Conservation (phyloP, 2,888 invertebrate species). For the Drosophila pseudotalamancana region DNA sequence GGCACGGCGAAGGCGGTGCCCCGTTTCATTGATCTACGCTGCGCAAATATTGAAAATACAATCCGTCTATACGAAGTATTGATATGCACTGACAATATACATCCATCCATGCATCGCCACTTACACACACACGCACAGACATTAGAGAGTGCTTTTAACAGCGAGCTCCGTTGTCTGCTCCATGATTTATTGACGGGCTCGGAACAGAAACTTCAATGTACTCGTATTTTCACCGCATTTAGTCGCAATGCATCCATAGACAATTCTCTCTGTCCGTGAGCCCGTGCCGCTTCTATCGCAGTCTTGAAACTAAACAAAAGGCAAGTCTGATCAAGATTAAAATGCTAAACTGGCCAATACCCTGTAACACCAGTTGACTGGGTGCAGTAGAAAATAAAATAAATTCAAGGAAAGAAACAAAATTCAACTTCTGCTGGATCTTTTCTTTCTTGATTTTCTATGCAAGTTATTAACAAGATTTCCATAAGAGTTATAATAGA, state of each 20-base stretch:
- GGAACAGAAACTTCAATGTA: conserved; percentile 52
- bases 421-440: neutral
- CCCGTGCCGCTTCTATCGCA: neutral
- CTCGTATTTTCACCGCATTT: conserved; percentile 60
- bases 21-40: conserved; percentile 56
- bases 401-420: neutral
- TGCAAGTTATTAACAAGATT: no score
- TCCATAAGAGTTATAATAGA: no score
- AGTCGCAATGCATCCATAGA: conserved; percentile 52
- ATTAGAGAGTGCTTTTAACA: conserved; percentile 68
- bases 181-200: conserved; percentile 74
- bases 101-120: conserved; percentile 10
- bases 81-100: conserved; percentile 66
- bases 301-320: conserved; percentile 11
- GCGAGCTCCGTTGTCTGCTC: conserved; percentile 65
- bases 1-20: conserved; percentile 14
- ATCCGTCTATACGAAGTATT: conserved; percentile 76
- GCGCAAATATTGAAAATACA: conserved; percentile 79
- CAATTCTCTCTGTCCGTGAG: conserved; percentile 4
- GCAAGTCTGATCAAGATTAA: neutral
- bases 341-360: conserved; percentile 2
- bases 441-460: no score
- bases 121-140: neutral
- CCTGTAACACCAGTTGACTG: neutral
- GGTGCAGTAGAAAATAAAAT: no score